phyloP scores from a whole-genome alignment of 2,797 vertebrate species.

The Iguana delicatissima region DNA sequence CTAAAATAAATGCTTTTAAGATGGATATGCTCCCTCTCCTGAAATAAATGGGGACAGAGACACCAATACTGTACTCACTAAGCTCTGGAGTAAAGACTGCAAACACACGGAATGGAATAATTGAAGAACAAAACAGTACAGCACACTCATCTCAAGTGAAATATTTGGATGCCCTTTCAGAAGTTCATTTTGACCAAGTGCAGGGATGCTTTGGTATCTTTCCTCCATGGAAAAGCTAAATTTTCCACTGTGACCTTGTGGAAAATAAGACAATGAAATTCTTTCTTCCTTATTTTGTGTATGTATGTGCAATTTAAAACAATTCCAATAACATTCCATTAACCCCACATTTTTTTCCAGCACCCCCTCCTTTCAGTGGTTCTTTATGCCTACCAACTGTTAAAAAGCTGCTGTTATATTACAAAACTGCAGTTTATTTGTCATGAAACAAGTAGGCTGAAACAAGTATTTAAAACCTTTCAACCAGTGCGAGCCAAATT shows the following conservation, averaged over 20 bases:
- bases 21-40: background rate
- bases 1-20: background rate
- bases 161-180: background rate
- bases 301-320: background rate
- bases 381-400: conserved; percentile 39
- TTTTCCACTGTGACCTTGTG: background rate
- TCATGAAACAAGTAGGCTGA: conserved; percentile 28
- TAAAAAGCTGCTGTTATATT: conserved; percentile 46
- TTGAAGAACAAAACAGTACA: background rate
- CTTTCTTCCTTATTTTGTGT: conserved; percentile 5
- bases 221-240: background rate
- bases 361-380: background rate
- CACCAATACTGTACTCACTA: background rate
- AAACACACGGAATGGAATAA: background rate
- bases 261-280: background rate
- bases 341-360: conserved; percentile 23
- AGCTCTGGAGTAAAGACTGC: background rate
- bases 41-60: background rate
- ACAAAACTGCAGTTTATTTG: conserved; percentile 55
- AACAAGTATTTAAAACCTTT: conserved; percentile 57
- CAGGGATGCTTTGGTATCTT: background rate
- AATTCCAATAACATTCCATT: background rate
- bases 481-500: conserved; percentile 62
- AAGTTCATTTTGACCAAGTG: background rate
- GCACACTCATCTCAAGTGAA: background rate